A percentile compares a stretch with the other conserved stretches of the same genome.
Evolutionary conservation across 2,797 vertebrate genomes (phyloP).

Genomic region (Ceyx erithaca): DNA sequence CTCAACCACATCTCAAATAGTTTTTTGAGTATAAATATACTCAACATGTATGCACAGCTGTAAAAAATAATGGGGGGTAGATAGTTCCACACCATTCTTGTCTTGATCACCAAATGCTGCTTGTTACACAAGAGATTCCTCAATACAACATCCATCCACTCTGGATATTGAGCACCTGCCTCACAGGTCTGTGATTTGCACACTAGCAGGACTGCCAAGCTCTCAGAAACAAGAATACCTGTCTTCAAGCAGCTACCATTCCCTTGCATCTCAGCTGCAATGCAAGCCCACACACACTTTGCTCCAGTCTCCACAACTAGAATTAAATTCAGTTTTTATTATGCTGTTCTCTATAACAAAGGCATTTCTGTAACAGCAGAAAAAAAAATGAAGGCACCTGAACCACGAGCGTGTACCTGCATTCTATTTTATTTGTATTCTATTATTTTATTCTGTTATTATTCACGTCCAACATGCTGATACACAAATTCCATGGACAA

Average conservation of each 20-base stretch:
- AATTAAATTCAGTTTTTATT: constrained; percentile 1
- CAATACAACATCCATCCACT: background rate
- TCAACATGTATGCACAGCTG: background rate
- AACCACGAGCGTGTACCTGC: background rate
- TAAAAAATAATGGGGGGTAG: background rate
- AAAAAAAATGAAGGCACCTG: background rate
- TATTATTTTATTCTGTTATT: background rate
- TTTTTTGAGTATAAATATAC: background rate
- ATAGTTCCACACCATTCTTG: background rate
- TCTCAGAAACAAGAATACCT: background rate
- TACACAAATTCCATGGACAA: background rate
- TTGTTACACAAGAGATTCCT: background rate
- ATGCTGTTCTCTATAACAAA: background rate
- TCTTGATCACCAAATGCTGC: background rate
- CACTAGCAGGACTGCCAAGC: background rate
- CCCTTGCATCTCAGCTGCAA: background rate
- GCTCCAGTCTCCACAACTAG: background rate
- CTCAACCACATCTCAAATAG: background rate
- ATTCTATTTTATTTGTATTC: background rate
- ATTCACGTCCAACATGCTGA: background rate
- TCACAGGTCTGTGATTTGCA: background rate
- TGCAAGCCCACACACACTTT: background rate
- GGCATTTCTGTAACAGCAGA: background rate
- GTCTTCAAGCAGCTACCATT: background rate
- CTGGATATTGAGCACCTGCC: background rate